Base-by-base conservation (phyloP, 2,113 vertebrate genomes). In the Empidonax traillii region DNA sequence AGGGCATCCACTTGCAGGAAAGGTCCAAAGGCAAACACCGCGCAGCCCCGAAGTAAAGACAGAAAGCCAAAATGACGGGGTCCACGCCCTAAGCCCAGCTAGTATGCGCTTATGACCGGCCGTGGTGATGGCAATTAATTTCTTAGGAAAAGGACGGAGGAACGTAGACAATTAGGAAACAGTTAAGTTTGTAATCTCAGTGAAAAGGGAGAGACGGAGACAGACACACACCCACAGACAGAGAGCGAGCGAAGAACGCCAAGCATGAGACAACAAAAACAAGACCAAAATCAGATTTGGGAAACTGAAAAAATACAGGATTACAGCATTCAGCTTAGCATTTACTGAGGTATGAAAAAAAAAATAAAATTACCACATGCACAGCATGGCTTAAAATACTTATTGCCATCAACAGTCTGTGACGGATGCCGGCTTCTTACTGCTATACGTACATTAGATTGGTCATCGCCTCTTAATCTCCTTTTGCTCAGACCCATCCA, bases 401-500 rank as follows among this genome's bases (percentile, higher is more conserved):
- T 89, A 94, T 95, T 97, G 90, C 76, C 88, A 82, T 79, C 89
- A 95, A 96, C n/a, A 95, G 79, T 41, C 86, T 96, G 86, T 95
- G 91, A 96, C 9, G 63, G 67, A 94, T 95, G 84, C 83, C 51
- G n/a, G 85, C 68, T 95, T 95, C 95, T 89, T 95, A 93, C 74
- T 95, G 91, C 94, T 93, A 91, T 92, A 76, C 41, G 53, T 93
- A 94, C 93, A 96, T 94, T 94, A 95, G 91, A 96, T 89, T 94
- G 81, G 88, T 95, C 95, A 95, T 95, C 84, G 75, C 58, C 94
- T 97, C 93, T 97, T 96, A 93, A 96, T 97, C 95, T 97, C 95
- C 97, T 94, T 97, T 95, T 96, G 86, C 96, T 97, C 90, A 95
- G 88, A 97, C 73, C 81, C 94, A 96, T 96, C 77, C 95, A 96